Percentiles rank a stretch among this genome's conserved stretches.
Evolutionary conservation across 2,888 invertebrate species (phyloP).

Genomic region (Rhogogaster chlorosoma): DNA sequence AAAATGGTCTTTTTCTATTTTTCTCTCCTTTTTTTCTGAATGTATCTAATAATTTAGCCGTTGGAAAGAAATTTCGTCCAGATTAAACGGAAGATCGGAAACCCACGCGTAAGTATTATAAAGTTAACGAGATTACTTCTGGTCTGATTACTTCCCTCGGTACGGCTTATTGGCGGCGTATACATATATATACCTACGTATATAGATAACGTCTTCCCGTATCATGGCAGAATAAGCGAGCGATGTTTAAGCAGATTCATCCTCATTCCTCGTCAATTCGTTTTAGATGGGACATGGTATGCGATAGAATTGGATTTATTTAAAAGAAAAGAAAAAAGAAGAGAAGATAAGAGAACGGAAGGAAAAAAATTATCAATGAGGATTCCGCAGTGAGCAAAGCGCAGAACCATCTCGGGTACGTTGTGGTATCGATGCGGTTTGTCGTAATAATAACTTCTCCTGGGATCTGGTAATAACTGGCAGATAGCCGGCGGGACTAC

Average conservation of each 20-base stretch:
- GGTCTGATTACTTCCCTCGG: slow-evolving; percentile 16
- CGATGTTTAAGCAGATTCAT: slow-evolving; percentile 9
- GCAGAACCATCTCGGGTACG: not conserved
- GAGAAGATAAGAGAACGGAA: not conserved
- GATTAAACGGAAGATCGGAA: slow-evolving; percentile 20
- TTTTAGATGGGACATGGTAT: not conserved
- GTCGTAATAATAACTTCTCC: slow-evolving; percentile 38
- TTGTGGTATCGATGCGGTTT: not conserved
- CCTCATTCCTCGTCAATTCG: not conserved
- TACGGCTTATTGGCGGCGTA: slow-evolving; percentile 5
- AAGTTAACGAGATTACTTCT: slow-evolving; percentile 12
- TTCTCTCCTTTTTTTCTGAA: too few species aligned
- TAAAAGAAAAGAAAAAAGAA: not conserved
- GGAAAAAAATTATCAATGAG: not conserved
- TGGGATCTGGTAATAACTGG: slow-evolving; percentile 14
- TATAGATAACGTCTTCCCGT: not conserved
- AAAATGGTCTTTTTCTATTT: not conserved
- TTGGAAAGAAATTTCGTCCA: not conserved
- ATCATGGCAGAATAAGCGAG: not conserved
- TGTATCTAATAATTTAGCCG: not conserved
- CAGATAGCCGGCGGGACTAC: slow-evolving; percentile 29
- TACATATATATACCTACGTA: not conserved
- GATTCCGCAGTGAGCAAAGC: not conserved
- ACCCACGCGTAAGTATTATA: not conserved
- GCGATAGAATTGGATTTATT: not conserved